Evolutionary conservation across 2,888 invertebrate genomes (phyloP).

Genomic region (Leptinotarsa tumamoca): DNA sequence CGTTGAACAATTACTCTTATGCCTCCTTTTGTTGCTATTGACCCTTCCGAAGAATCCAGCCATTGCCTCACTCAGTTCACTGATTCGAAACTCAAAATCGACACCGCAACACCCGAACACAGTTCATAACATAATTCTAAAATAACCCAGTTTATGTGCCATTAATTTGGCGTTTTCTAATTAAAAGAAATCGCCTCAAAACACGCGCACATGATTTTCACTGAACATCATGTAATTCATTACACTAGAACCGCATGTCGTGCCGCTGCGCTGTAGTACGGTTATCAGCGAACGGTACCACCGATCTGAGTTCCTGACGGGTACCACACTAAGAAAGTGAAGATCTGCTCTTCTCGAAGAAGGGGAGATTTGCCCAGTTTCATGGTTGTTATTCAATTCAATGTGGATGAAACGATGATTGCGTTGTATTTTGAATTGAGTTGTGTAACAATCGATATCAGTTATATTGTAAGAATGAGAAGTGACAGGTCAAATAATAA

Average conservation of each 20-base stretch:
- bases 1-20: slow-evolving; percentile 39
- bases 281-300: slow-evolving; percentile 46
- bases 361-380: slow-evolving; percentile 24
- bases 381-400: slow-evolving; percentile 16
- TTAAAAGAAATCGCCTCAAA: slow-evolving; percentile 35
- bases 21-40: slow-evolving; percentile 43
- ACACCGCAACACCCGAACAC: slow-evolving; percentile 20
- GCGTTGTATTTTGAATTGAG: slow-evolving; percentile 4
- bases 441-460: not conserved
- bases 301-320: slow-evolving; percentile 25
- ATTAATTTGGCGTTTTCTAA: slow-evolving; percentile 40
- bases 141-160: slow-evolving; percentile 12
- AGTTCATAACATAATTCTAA: not conserved
- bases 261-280: slow-evolving; percentile 40
- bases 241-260: slow-evolving; percentile 28
- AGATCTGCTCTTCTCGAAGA: slow-evolving; percentile 28
- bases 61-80: slow-evolving; percentile 32
- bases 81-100: slow-evolving; percentile 20
- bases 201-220: slow-evolving; percentile 39
- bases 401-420: slow-evolving; percentile 12
- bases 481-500: too few species aligned
- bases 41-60: slow-evolving; percentile 40
- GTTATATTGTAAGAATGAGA: slow-evolving; percentile 6
- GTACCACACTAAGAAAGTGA: slow-evolving; percentile 32
- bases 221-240: slow-evolving; percentile 27